Base-by-base conservation (phyloP, 1,140 invertebrate species). In the Dolichoris vasculosae region DNA sequence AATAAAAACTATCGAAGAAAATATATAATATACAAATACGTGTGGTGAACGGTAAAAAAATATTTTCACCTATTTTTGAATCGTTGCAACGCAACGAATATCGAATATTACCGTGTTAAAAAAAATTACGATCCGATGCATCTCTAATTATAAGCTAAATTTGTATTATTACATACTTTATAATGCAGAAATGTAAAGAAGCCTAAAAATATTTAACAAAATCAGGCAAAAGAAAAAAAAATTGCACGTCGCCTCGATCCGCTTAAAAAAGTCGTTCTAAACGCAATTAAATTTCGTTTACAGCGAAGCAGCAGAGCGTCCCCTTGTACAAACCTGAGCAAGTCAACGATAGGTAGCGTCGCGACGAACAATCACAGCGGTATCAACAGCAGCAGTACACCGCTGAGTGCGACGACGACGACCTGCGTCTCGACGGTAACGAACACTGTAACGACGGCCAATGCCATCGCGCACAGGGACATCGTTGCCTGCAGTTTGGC, bases 401-500 rank as follows among this genome's bases (percentile, higher is more conserved):
- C 93, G 75, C 85, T 92, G 43, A 93, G 90, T 35, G 92, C 90
- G 46, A 92, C 92, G 75, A 92, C 91, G 75, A 93, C 93, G 64
- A 93, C 92, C 78, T 92, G 92, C 55, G 91, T 93, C 7, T 93
- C 92, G 63, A 92, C 93, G 75, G 93, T 93, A 89, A 93, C 92
- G 71, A 93, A 93, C 84, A 93, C 92, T 84, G 91, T 94, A 84
- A 94, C 92, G 82, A 93, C 92, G 64, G 93, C 91, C 59, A 94
- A 94, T 80, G 93, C 93, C 15, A 94, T 93, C 71, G 91, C 90
- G 86, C 94, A 93, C 87, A 90, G 91, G 86, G 94, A 94, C 87
- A 92, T 92, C 88, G 92, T 94, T 80, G 91, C 91, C 86, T 93
- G 93, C 79, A 93, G 92, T 86, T 86, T 94, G 83, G 91, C 94